phyloP scores from a whole-genome alignment of 2,113 vertebrate species.

The rat (Rattus norvegicus) region DNA sequence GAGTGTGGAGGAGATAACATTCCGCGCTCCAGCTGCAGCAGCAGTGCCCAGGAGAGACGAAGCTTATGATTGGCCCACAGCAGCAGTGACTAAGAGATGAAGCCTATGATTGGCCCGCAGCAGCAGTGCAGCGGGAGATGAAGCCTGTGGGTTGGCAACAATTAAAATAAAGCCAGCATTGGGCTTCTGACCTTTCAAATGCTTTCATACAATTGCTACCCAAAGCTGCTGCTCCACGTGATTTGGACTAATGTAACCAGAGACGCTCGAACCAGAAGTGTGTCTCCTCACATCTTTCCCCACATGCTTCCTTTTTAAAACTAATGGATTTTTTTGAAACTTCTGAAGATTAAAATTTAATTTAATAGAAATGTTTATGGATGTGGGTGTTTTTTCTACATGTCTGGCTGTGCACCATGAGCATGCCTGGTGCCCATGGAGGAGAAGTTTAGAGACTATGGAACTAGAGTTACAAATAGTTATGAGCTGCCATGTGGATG shows the following conservation, averaged over 20 bases:
- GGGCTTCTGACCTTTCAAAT: neutral
- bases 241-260: neutral
- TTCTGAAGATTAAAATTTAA: neutral
- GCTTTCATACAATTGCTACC: neutral
- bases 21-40: constrained; percentile 37
- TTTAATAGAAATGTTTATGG: neutral
- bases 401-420: no score
- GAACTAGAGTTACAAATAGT: neutral
- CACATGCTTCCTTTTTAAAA: neutral
- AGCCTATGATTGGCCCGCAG: constrained; percentile 69
- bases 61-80: constrained; percentile 70
- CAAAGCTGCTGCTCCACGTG: neutral
- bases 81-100: neutral
- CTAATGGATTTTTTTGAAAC: neutral
- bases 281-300: neutral
- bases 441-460: neutral
- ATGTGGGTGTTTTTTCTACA: neutral
- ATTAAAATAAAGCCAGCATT: neutral
- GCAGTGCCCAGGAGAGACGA: neutral
- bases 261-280: neutral
- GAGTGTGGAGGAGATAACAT: neutral
- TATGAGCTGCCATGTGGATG: neutral
- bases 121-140: neutral
- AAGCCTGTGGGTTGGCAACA: constrained; percentile 58
- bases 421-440: neutral